Evolutionary conservation across 53 echinoderm and acorn worm species (phyloP).

Genomic region (Holothuria leucospilota): DNA sequence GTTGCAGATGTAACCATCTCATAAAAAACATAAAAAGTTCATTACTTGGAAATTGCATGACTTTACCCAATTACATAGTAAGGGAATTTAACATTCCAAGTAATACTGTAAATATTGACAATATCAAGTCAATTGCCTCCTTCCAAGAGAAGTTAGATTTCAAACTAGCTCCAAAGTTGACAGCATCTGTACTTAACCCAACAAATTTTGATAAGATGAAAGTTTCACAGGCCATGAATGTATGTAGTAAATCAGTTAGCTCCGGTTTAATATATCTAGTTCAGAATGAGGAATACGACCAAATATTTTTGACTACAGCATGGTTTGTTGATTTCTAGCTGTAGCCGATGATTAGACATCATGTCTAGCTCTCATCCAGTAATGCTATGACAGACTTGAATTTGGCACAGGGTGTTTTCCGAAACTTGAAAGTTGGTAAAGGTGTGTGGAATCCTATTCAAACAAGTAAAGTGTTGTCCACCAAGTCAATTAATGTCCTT

Average conservation of each 20-base stretch:
- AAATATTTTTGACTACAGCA: no score
- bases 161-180: slow-evolving; percentile 68
- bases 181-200: slow-evolving; percentile 12
- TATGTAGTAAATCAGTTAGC: no score
- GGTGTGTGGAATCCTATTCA: slow-evolving; percentile 11
- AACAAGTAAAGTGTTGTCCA: background rate
- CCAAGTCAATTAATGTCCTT: slow-evolving; percentile 1
- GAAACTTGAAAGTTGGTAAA: background rate
- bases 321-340: no score
- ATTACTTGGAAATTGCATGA: background rate
- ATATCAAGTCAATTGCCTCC: slow-evolving; percentile 46
- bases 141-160: slow-evolving; percentile 62
- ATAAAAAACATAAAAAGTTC: slow-evolving; percentile 72
- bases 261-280: no score
- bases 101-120: slow-evolving; percentile 13
- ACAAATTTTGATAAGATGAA: slow-evolving; percentile 37
- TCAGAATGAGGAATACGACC: no score
- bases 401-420: background rate
- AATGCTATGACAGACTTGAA: slow-evolving; percentile 4
- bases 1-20: slow-evolving; percentile 49
- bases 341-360: no score
- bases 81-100: background rate
- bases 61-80: background rate
- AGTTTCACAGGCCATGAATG: background rate
- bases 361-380: background rate